A percentile compares a stretch with the other conserved stretches of the same genome.
These are phyloP conservation scores for Telmatochromis bifrenatus DNA, from an alignment of 2,113 vertebrate genomes.

Conservation along the genomic window DNA sequence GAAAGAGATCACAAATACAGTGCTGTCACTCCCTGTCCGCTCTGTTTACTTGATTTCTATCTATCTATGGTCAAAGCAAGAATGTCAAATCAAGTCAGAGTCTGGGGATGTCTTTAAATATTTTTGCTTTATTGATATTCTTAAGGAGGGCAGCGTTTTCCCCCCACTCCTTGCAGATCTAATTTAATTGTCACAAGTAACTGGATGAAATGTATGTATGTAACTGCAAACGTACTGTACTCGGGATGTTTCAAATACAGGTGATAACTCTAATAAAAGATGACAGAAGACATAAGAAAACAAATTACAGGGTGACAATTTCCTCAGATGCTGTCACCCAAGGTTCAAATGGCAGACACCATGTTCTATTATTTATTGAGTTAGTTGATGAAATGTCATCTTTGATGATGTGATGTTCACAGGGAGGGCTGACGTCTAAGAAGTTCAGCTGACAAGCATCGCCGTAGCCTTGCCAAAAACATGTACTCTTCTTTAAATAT, in stretches of 20 bases:
- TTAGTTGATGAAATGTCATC: conserved; percentile 60
- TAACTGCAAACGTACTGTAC: not conserved
- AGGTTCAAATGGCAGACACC: conserved; percentile 47
- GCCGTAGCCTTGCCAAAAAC: conserved; percentile 43
- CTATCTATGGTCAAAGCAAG: conserved; percentile 19
- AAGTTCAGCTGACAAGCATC: conserved; percentile 50
- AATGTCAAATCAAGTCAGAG: conserved; percentile 10
- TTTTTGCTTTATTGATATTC: not conserved
- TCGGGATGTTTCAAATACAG: conserved; percentile 1
- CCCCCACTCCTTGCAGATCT: not conserved
- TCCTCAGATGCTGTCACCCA: conserved; percentile 49
- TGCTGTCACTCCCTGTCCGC: conserved; percentile 42
- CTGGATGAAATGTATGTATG: not conserved
- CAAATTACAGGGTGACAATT: conserved; percentile 56
- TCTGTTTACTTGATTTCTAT: conserved; percentile 41
- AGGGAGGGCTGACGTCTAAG: conserved; percentile 44
- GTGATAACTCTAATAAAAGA: conserved; percentile 48
- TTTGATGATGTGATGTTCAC: conserved; percentile 56
- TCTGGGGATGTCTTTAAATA: not conserved
- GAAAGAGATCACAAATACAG: conserved; percentile 45
- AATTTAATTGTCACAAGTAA: not conserved
- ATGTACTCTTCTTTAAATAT: conserved; percentile 61
- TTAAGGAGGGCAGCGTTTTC: not conserved
- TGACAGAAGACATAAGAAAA: conserved; percentile 53
- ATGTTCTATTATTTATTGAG: conserved; percentile 68